Evolutionary conservation across 2,888 invertebrate genomes (phyloP).

Genomic region (Syrphus vitripennis): DNA sequence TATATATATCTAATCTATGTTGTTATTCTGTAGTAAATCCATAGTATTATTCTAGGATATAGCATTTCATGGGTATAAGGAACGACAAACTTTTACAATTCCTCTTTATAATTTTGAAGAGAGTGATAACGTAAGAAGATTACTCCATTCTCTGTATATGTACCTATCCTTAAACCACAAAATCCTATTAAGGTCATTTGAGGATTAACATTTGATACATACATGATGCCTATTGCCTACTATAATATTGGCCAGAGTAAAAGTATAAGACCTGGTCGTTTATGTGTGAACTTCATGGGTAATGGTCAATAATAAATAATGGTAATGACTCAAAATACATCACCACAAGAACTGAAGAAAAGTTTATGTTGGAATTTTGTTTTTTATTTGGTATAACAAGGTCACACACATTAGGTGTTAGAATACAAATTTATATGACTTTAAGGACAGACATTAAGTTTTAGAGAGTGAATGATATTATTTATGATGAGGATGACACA

Average conservation of each 20-base stretch:
- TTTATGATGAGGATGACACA: no score
- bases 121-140: background rate
- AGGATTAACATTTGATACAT: background rate
- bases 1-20: background rate
- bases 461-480: background rate
- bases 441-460: background rate
- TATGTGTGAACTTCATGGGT: background rate
- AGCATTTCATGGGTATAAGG: background rate
- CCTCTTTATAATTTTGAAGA: background rate
- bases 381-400: background rate
- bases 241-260: background rate
- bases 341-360: background rate
- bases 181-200: background rate
- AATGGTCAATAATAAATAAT: conserved; percentile 11
- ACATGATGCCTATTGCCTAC: background rate
- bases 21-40: background rate
- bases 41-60: background rate
- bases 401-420: background rate
- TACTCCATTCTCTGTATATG: no score
- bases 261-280: background rate
- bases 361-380: background rate
- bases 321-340: background rate
- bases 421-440: background rate
- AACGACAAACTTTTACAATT: background rate
- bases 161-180: background rate